Evolutionary conservation across 1,140 invertebrate species (phyloP), one percentile per base, ranked within the genome.

Genomic region (Halictus rubicundus): DNA sequence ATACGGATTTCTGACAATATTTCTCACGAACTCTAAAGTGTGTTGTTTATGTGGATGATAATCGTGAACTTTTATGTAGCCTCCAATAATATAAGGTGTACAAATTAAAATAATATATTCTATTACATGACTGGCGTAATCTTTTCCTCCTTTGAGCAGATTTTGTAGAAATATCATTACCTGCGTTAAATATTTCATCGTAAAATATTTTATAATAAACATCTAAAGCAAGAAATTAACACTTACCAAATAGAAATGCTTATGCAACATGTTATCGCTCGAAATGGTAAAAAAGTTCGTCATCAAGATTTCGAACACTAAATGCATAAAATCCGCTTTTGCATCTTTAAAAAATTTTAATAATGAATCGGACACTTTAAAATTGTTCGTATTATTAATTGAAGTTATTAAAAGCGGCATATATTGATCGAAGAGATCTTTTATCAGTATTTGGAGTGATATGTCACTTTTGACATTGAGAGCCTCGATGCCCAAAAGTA

Each of bases 391-490:
- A 66, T 75, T 85, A 10, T 46, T 68, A n/a, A 52, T 57, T 10
- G 87, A 78, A 14, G 77, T 90, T 25, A 93, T 72, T 46, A 93
- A 82, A 23, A 92, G 61, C 14, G 92, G 89, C 52, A 93, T 81
- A 72, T 93, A 93, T 1, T 87, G 82, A 52, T 92, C 91, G 32
- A 93, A 91, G 14, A 93, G 83, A 78, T 90, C 88, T 79, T 88
- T 82, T 8, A 91, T 78, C 59, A 93, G 16, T 1, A 80, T 80
- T 77, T 92, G 90, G n/a, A 93, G 74, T 23, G 84, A 82, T 59
- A 91, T 83, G 46, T 93, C 91, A 42, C 82, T 82, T 73, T 89
- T 89, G n/a, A 89, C n/a, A 66, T 89, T 88, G 8, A 92, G 74
- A 69, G 82, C 76, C 68, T 91, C 91, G 5, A 93, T 68, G 46